Evolutionary conservation across 37 sponge, comb jelly and placozoan genomes (phyloP), one percentile per base, ranked within the genome.

Genomic region (Dysidea cf. avara): DNA sequence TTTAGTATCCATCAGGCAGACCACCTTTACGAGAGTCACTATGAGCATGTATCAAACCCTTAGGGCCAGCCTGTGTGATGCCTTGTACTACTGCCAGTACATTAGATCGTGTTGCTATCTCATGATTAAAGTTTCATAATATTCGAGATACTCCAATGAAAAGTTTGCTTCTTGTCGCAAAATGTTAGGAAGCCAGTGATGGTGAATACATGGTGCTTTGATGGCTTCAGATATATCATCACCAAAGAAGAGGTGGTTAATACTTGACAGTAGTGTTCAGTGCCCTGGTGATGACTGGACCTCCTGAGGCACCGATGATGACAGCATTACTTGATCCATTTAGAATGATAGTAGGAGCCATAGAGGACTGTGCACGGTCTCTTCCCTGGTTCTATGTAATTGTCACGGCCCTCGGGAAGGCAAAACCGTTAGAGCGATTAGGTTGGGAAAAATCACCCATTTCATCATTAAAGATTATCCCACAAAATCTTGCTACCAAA

Each of bases 231-330:
- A 32, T 39, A 92, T 79, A 9, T 56, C 39, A 30, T 50, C 34
- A 26, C 33, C 65, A 61, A 86, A 92, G 36, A 49, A 53, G 0
- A 95, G 71, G 29, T 21, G 56, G 26, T 54, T 22, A 7, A 20
- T 3, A 5, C 65, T 36, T 31, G 80, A 86, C 83, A 82, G 86
- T 29, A 82, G 69, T 24, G 77, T 74, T n/a, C n/a, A n/a, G n/a
- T 26, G 73, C 79, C 39, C 86, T 88, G 31, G 89, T 84, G 33
- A 97, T 97, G 24, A 21, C 29, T 26, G 91, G 76, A 1, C 94
- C 98, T 29, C 98, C 98, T 28, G 92, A 87, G n/a, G 95, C 94
- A 1, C 98, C 98, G 18, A 85, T 70, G 1, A 87, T 81, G 9
- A 84, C 91, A 29, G 32, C 25, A 6, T 72, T 69, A 20, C n/a